A percentile compares a stretch with the other conserved stretches of the same genome.
These are phyloP conservation scores for Microchrysa polita DNA, from an alignment of 2,888 invertebrate species.

Conservation along the genomic window DNA sequence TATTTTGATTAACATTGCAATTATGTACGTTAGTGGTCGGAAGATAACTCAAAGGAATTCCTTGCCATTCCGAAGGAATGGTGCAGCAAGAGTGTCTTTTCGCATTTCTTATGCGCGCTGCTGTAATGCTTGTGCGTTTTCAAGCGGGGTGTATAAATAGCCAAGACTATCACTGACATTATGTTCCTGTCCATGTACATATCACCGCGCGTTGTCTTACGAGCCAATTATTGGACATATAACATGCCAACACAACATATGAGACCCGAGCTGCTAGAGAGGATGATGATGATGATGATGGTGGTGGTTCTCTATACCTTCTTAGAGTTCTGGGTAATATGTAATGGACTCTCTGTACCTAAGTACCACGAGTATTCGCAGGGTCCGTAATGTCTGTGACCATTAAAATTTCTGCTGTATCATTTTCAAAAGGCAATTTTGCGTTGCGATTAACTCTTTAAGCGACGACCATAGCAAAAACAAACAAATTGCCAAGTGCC, in stretches of 20 bases:
- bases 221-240: conserved; percentile 40
- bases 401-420: conserved; percentile 47
- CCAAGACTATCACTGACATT: conserved; percentile 35
- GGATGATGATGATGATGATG: no score
- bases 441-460: conserved; percentile 44
- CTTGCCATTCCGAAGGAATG: background rate
- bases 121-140: conserved; percentile 2
- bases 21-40: conserved; percentile 45
- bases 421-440: conserved; percentile 47
- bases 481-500: conserved; percentile 44
- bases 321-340: no score
- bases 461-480: conserved; percentile 41
- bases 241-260: background rate
- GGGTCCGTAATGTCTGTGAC: conserved; percentile 26
- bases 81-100: conserved; percentile 7
- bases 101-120: background rate
- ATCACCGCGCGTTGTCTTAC: conserved; percentile 16
- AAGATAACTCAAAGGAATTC: conserved; percentile 46
- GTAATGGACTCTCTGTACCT: background rate
- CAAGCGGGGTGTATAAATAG: background rate
- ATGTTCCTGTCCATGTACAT: conserved; percentile 32
- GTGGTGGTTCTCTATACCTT: no score
- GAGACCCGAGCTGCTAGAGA: no score
- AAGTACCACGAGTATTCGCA: background rate
- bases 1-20: conserved; percentile 46